These are phyloP conservation scores for Megathymus violae DNA, from an alignment of 1,140 invertebrate genomes.

Conservation along the genomic window DNA sequence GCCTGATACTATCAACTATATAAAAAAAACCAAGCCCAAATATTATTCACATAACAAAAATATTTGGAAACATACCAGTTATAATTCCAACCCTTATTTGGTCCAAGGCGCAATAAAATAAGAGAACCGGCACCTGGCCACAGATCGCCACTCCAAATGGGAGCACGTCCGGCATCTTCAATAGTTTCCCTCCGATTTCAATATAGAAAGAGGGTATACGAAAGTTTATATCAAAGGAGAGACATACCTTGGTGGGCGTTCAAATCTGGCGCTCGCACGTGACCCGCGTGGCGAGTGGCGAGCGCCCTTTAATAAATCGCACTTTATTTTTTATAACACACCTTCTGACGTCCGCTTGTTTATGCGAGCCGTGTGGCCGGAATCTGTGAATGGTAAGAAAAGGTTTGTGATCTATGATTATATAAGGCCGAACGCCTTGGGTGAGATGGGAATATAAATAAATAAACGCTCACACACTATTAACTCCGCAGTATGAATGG, in stretches of 20 bases:
- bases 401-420: conserved; percentile 39
- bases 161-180: conserved; percentile 46
- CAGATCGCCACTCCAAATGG: conserved; percentile 21
- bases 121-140: conserved; percentile 15
- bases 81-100: conserved; percentile 3
- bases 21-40: too few species aligned
- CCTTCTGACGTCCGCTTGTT: conserved; percentile 68
- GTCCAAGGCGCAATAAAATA: conserved; percentile 9
- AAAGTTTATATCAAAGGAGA: conserved; percentile 63
- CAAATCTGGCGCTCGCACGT: conserved; percentile 71
- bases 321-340: conserved; percentile 75
- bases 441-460: conserved; percentile 22
- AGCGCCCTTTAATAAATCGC: conserved; percentile 70
- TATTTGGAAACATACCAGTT: too few species aligned
- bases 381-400: conserved; percentile 51
- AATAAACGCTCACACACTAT: background rate
- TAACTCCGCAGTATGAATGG: background rate
- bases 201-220: conserved; percentile 52
- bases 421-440: conserved; percentile 1
- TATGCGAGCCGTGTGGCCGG: conserved; percentile 61
- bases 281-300: conserved; percentile 46
- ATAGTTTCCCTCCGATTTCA: conserved; percentile 55
- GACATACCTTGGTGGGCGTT: conserved; percentile 56
- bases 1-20: too few species aligned
- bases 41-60: too few species aligned